Evolutionary conservation across 2,797 vertebrate genomes (phyloP), one percentile per base, ranked within the genome.

Genomic region (Prunella strophiata): DNA sequence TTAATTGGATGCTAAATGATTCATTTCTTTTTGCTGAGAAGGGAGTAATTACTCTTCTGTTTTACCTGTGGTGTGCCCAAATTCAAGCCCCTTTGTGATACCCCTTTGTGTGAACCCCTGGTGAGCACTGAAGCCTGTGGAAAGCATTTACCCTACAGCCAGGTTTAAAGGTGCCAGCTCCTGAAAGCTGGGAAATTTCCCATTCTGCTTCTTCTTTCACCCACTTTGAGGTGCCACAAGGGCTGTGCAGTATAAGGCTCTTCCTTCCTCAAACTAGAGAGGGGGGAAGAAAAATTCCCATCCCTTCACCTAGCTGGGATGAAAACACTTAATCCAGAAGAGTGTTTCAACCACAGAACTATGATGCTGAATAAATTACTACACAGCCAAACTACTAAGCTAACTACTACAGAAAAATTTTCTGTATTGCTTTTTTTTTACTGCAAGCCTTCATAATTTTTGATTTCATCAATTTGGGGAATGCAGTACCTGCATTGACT

Each of bases 261-360:
- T 13, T 77, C 4, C 51, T 77, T 57, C 59, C 43, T 9, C 34
- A 59, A 17, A 59, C 38, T n/a, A 20, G 11, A 27, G 15, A 3
- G 2, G 2, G 5, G 3, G 0, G 11, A 40, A 1, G 2, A 45
- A n/a, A 52, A 38, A 14, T 59, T 89, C 51, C 57, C 75, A 13
- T 36, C 11, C 36, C 4, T 65, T 89, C 62, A 70, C 34, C n/a
- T 36, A 38, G 14, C 20, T 23, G 40, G 36, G 54, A 70, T 11
- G n/a, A 80, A 89, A 52, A 13, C 16, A 51, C 16, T 47, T 66
- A 38, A 66, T 22, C 6, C 34, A 88, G 54, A 70, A 59, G 13
- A 27, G 67, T 51, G 18, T 45, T 89, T 68, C 59, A 32, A 29
- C 9, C 54, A 34, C 7, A 73, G 18, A 74, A 16, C 13, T 34